Percentiles rank a stretch among this genome's conserved stretches.
These are phyloP conservation scores for Suricata suricatta DNA, from an alignment of 2,113 vertebrate genomes.

Conservation along the genomic window DNA sequence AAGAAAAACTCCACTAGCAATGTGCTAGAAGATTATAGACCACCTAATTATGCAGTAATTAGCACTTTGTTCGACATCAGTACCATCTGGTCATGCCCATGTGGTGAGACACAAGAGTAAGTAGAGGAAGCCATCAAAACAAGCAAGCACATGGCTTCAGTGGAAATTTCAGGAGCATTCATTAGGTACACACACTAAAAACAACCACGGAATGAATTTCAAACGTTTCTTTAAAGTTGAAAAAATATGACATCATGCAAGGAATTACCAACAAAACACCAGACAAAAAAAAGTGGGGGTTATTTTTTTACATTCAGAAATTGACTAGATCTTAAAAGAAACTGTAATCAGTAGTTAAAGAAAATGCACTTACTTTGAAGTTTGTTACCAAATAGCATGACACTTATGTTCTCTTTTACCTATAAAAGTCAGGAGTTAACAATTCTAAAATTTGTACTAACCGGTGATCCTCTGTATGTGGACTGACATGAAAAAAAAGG, in stretches of 20 bases:
- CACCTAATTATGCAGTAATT: not conserved
- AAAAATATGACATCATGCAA: constrained; percentile 65
- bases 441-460: constrained; percentile 88
- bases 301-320: constrained; percentile 33
- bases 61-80: not conserved
- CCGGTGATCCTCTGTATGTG: constrained; percentile 98
- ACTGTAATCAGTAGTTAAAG: not conserved
- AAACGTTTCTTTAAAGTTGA: not conserved
- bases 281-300: not conserved
- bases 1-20: constrained; percentile 56
- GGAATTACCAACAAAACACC: constrained; percentile 40
- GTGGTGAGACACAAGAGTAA: not conserved
- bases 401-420: constrained; percentile 70
- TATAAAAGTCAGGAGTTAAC: constrained; percentile 75
- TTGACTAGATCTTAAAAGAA: constrained; percentile 36
- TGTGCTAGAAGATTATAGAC: not conserved
- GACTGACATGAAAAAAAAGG: constrained; percentile 91
- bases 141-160: not conserved
- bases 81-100: not conserved
- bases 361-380: constrained; percentile 68
- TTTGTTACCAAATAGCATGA: constrained; percentile 68
- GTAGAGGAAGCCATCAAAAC: not conserved
- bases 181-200: constrained; percentile 6
- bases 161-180: not conserved
- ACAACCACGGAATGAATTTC: not conserved